Evolutionary conservation across 1,140 invertebrate genomes (phyloP).

Genomic region (Dendrolimus punctatus): DNA sequence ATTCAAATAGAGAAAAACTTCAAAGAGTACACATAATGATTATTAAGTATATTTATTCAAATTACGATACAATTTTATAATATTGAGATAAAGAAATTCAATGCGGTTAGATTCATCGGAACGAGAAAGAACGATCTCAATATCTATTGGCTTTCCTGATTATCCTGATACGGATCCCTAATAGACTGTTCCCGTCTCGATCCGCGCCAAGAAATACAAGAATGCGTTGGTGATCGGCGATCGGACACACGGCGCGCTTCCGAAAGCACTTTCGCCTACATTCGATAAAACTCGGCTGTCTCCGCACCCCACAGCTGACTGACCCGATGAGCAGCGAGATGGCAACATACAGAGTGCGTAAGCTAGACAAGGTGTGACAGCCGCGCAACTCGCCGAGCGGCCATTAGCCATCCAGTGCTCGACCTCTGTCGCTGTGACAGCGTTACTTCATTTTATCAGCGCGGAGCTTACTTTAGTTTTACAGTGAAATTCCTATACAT

Average conservation of each 20-base stretch:
- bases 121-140: too few relatives aligned
- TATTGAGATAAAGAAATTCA: too few relatives aligned
- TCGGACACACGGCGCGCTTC: slow-evolving; percentile 36
- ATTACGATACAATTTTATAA: too few relatives aligned
- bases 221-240: slow-evolving; percentile 28
- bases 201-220: slow-evolving; percentile 41
- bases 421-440: slow-evolving; percentile 56
- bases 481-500: slow-evolving; percentile 39
- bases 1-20: too few relatives aligned
- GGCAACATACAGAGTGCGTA: slow-evolving; percentile 3
- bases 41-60: too few relatives aligned
- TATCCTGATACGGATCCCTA: too few relatives aligned
- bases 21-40: too few relatives aligned
- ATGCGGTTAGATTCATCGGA: too few relatives aligned
- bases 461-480: slow-evolving; percentile 47
- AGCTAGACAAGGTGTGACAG: slow-evolving; percentile 33
- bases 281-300: slow-evolving; percentile 39
- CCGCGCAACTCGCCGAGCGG: slow-evolving; percentile 53
- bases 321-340: slow-evolving; percentile 37
- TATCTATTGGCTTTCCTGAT: too few relatives aligned
- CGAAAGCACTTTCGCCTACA: slow-evolving; percentile 58
- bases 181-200: too few relatives aligned
- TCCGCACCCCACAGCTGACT: slow-evolving; percentile 61
- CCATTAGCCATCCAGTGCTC: slow-evolving; percentile 63
- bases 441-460: slow-evolving; percentile 47